Evolutionary conservation across 2,888 invertebrate genomes (phyloP), one percentile per base, ranked within the genome.

Genomic region (Xestia ashworthii): DNA sequence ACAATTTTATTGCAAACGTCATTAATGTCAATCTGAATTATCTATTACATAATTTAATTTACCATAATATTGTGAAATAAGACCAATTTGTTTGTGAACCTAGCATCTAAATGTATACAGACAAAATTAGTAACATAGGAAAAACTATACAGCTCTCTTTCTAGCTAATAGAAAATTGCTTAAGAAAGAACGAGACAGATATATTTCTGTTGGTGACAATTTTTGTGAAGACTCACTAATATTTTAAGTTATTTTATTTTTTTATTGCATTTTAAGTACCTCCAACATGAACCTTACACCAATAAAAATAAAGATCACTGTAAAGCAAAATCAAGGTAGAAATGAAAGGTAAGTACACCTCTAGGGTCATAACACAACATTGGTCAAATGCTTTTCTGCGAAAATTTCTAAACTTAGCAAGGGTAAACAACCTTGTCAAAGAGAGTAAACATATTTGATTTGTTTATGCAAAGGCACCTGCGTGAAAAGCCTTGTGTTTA

Each of bases 391-490:
- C 32, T 48, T 67, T 73, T 67, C 77, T 80, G 25, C 11, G 66
- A 82, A 81, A 60, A 55, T 80, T 65, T 76, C 70, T 62, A 76
- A 76, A 70, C 46, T 3, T 11, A n/a, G 41, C 82, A 62, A 62
- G 9, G 5, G 70, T 71, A 76, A 80, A 80, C 55, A 76, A 82
- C 66, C 82, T 60, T 82, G 82, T 82, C 55, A 64, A 62, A 80
- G 62, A 68, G 32, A 22, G 8, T 60, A 44, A 64, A 74, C 62
- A 74, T 65, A 22, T 74, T 60, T 81, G 44, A 46, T 80, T 81
- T 68, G 16, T 81, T 81, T 65, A 65, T 50, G 48, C 50, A 69
- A 81, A 16, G 38, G 55, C 76, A 80, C 5, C 19, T 19, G 16
- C 5, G 4, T 62, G 6, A 19, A 62, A 8, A 62, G 60, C 32